Base-by-base conservation (phyloP, 1,140 invertebrate genomes). In the Panulirus ornatus region DNA sequence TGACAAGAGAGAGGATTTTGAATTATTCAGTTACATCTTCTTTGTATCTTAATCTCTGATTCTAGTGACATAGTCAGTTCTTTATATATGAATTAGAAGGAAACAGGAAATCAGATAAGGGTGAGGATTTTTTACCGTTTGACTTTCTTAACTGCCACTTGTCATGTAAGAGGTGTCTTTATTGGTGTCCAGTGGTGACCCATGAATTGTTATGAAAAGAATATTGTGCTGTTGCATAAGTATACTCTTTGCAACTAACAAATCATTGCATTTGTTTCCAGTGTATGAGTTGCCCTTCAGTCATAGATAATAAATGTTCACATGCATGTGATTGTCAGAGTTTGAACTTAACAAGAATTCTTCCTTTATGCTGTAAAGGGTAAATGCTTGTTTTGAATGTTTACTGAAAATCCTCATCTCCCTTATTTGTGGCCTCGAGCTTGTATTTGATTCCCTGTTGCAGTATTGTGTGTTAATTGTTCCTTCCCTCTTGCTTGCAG, bases 401-500 rank as follows among this genome's bases (percentile, higher is more conserved):
- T 58, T 58, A 58, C 54, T 66, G 34, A 71, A 73, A 75, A 79
- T 75, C 76, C 82, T 87, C 78, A 82, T 42, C 63, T 63, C 42
- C 78, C 75, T 40, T 22, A n/a, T 47, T 70, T 44, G 42, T 81
- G 22, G 16, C 42, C 30, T 47, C 14, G 22, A 71, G 47, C 78
- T 51, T 73, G 78, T 70, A 34, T 71, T 87, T 88, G 73, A 91
- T 91, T 88, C 70, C 90, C 66, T 58, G 75, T 81, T 81, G 75
- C 75, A 81, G 78, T 88, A 75, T 83, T 54, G 78, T 91, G 79
- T 89, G 87, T 73, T 88, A 84, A 91, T 79, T 88, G 58, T 91
- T 47, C 81, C 82, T 89, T 87, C 86, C 86, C 76, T 85, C 73
- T 90, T 84, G 88, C 91, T 92, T 91, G 71, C 91, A 92, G 91